A percentile compares a stretch with the other conserved stretches of the same genome.
Evolutionary conservation across 2,888 invertebrate species (phyloP).

Genomic region (Ellobium chinense): DNA sequence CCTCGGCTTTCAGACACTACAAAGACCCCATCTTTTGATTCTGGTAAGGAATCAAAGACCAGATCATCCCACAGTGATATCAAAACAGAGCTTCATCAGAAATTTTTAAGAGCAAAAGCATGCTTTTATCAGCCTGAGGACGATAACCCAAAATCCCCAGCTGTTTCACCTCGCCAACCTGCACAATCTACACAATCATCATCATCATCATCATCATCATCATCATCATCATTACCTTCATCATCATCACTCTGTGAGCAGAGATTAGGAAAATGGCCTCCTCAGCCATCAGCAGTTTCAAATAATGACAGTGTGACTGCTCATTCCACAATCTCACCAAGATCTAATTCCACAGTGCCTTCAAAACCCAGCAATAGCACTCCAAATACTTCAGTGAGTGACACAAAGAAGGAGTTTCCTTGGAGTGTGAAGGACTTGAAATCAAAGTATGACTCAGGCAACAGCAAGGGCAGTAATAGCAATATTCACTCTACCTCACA

Average conservation of each 20-base stretch:
- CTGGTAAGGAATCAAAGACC: background rate
- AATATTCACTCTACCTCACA: background rate
- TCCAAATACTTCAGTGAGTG: background rate
- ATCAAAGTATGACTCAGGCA: conserved; percentile 48
- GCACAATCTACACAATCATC: conserved; percentile 3
- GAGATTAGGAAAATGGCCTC: background rate
- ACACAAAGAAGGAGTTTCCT: conserved; percentile 56
- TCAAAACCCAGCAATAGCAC: background rate
- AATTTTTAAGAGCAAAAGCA: conserved; percentile 35
- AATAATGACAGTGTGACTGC: conserved; percentile 9
- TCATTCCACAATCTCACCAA: background rate
- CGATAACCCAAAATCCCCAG: background rate
- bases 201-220: background rate
- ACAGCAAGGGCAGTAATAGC: background rate
- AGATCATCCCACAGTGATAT: background rate
- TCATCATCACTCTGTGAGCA: too few species aligned
- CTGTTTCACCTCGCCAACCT: background rate
- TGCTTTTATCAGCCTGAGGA: conserved; percentile 35
- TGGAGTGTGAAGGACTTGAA: conserved; percentile 71
- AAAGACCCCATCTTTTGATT: too few species aligned
- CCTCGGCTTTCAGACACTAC: background rate
- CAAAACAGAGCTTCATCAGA: conserved; percentile 28
- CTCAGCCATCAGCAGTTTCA: background rate
- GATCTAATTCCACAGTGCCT: background rate
- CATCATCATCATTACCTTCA: background rate